phyloP scores from a whole-genome alignment of 1,140 invertebrate genomes.

The Leptestheria dahalacensis region DNA sequence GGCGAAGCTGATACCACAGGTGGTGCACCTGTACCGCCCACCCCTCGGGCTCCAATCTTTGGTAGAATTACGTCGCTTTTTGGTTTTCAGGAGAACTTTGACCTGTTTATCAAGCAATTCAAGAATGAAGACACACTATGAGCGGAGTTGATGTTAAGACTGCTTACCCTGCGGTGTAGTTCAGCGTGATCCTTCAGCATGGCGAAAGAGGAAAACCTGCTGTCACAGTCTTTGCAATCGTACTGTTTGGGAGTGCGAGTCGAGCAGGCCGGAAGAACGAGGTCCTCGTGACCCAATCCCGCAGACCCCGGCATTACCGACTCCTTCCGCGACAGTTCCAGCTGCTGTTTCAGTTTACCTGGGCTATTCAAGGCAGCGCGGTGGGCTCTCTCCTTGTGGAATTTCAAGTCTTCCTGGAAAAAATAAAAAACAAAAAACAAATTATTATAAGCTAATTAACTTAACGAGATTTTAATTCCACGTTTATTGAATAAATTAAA shows the following conservation, averaged over 20 bases:
- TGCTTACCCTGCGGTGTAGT: conserved; percentile 10
- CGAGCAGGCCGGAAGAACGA: background rate
- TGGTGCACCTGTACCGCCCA: conserved; percentile 30
- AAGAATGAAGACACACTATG: too few species aligned
- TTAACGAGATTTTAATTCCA: too few species aligned
- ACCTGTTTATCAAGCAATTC: background rate
- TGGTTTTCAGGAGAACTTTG: conserved; percentile 4
- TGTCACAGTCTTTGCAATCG: background rate
- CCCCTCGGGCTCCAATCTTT: conserved; percentile 20
- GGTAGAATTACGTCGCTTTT: background rate
- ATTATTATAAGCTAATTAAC: background rate
- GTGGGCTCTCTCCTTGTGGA: background rate
- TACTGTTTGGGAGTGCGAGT: background rate
- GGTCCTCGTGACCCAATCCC: too few species aligned
- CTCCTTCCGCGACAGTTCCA: too few species aligned
- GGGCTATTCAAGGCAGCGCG: too few species aligned
- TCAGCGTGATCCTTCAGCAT: background rate
- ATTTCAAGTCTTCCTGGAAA: background rate
- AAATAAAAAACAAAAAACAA: background rate
- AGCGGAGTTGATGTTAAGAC: too few species aligned
- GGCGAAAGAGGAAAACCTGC: background rate
- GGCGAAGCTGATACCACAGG: conserved; percentile 31
- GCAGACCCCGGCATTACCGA: too few species aligned
- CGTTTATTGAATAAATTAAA: background rate
- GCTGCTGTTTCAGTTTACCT: too few species aligned